Base-by-base conservation (phyloP, 2,888 invertebrate genomes). In the Drosophila pullipes region DNA sequence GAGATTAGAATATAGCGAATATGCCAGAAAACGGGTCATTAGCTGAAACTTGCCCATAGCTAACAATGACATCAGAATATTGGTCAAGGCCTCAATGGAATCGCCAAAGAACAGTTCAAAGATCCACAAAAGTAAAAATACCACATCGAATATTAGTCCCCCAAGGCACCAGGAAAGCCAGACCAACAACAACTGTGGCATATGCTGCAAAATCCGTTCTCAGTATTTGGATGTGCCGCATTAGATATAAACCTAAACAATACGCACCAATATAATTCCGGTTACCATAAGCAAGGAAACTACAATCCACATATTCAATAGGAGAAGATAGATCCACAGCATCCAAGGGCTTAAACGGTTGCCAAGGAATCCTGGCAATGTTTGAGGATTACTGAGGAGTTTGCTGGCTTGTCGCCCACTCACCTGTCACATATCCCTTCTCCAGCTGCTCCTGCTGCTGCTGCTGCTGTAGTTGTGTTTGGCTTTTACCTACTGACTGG, bases 1-100 rank as follows among this genome's bases (percentile, higher is more conserved):
- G 7, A 4, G 1, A n/a, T 39, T 16, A 6, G 16, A n/a, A 37
- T 37, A 13, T 25, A 5, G 11, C 0, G 30, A 10, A 44, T 16
- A 35, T 33, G 1, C 0, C 1, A 25, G 7, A 22, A 54, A 22
- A 13, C 0, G 9, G 4, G 2, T 1, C 0, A 10, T 41, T 7
- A 4, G 18, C 3, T 37, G 5, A 18, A 11, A 57, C 78, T 69
- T 65, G 54, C 85, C 79, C 63, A 85, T 81, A 18, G 86, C 83
- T 22, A 90, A n/a, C 28, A 76, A 25, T 2, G 90, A 85, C 16
- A 86, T 81, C 30, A 88, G 22, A 6, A 86, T 85, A 41, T 90
- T 85, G 28, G 90, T 90, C 33, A 85, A 16, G 4, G 86, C 79
- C 18, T 88, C 86, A 25, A 86, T 75, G 22, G 60, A 50, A 61